Evolutionary conservation across 2,797 vertebrate species (phyloP).

Genomic region (Enteromius radiatus): DNA sequence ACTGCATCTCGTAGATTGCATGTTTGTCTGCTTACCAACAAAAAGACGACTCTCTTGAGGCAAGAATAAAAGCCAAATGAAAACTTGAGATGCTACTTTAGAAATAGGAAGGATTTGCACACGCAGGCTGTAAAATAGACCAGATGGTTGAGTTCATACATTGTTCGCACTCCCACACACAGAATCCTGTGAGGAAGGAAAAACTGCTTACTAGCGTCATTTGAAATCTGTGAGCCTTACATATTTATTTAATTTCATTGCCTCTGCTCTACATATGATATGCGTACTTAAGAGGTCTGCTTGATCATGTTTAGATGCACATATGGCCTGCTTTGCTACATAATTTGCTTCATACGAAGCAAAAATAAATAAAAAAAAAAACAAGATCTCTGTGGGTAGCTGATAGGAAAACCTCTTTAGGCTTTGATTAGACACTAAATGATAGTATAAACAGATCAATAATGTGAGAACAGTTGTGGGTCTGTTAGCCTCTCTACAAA

Average conservation of each 20-base stretch:
- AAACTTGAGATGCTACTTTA: conserved; percentile 71
- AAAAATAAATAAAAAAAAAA: conserved; percentile 2
- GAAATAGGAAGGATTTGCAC: conserved; percentile 74
- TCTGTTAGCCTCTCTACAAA: neutral
- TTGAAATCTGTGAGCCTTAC: conserved; percentile 59
- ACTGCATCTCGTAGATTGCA: conserved; percentile 21
- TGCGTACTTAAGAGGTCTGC: conserved; percentile 3
- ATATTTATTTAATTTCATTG: conserved; percentile 53
- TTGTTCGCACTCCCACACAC: conserved; percentile 68
- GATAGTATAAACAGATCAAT: conserved; percentile 54
- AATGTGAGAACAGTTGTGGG: conserved; percentile 35
- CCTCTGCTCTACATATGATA: conserved; percentile 22
- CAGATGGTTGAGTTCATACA: conserved; percentile 75
- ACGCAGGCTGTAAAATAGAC: conserved; percentile 69
- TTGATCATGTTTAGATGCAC: conserved; percentile 20
- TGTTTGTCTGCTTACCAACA: conserved; percentile 23
- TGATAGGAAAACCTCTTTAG: conserved; percentile 11
- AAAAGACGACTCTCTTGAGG: conserved; percentile 35
- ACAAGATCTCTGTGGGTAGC: neutral
- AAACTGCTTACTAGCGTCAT: conserved; percentile 63
- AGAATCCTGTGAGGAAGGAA: conserved; percentile 57
- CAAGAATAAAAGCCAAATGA: conserved; percentile 67
- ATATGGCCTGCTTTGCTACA: conserved; percentile 15
- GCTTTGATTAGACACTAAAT: conserved; percentile 35
- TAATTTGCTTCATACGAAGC: conserved; percentile 8